Base-by-base conservation (phyloP, 64 coral and sea anemone genomes). In the Stylophora pistillata region DNA sequence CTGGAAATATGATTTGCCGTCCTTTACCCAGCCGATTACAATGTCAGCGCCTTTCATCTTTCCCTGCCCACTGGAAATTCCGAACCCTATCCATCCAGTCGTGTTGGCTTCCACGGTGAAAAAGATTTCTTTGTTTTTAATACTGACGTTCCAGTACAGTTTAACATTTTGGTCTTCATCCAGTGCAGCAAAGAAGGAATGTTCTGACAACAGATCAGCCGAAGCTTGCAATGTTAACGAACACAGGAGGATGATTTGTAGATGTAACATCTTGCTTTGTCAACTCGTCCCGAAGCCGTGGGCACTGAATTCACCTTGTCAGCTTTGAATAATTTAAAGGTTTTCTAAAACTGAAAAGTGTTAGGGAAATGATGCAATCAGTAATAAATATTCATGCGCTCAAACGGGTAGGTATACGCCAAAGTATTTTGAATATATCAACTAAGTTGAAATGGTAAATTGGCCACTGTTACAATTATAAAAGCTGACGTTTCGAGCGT, bases 41-140 rank as follows among this genome's bases (percentile, higher is more conserved):
- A 90, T 47, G 33, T 90, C 89, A 13, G 89, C 66, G 1, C 69
- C 56, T n/a, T 74, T 84, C 89, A 90, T 90, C 79, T 59, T 84
- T 3, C 89, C 89, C 21, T 74, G 78, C 10, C n/a, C 76, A 30
- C n/a, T 28, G 21, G 89, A 84, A 57, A 90, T 72, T 29, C 89
- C 89, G 9, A 90, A 37, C 23, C 89, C 89, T 56, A 90, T 73
- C 89, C 89, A 90, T 58, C 89, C 89, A 60, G 30, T 84, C 20
- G 89, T 90, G 56, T 84, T 27, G 30, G 79, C 89, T 73, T 90
- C 89, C 66, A 90, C 89, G 28, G 70, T 78, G 71, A 90, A 84
- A 60, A 18, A 33, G 41, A 90, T 68, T 15, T 64, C 41, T 26
- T 73, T 72, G 10, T 59, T 30, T 11, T 31, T 18, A 53, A 52